Conservation (phyloP, 2,888 invertebrate genomes). For the Erebia palarica region DNA sequence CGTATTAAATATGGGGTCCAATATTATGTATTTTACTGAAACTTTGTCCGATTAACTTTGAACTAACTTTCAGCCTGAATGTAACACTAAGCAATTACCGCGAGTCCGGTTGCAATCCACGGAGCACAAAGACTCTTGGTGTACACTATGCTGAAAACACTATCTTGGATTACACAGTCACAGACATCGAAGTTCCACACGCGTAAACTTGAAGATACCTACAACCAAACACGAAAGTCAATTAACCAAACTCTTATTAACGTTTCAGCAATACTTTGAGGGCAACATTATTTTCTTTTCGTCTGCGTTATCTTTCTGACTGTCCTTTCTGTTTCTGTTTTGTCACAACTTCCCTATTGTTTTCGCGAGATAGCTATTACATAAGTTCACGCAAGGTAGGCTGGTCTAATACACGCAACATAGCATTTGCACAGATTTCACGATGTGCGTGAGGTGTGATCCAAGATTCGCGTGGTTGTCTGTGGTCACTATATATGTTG, state of each 20-base stretch:
- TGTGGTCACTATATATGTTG: slow-evolving; percentile 85
- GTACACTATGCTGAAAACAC: slow-evolving; percentile 62
- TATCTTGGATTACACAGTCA: slow-evolving; percentile 83
- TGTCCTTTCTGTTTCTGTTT: slow-evolving; percentile 76
- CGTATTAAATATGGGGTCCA: background rate
- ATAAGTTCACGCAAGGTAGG: slow-evolving; percentile 63
- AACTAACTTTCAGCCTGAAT: background rate
- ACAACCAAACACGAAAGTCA: slow-evolving; percentile 41
- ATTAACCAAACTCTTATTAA: slow-evolving; percentile 35
- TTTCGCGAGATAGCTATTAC: slow-evolving; percentile 40
- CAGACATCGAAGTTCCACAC: slow-evolving; percentile 65
- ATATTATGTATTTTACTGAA: background rate
- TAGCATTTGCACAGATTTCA: slow-evolving; percentile 58
- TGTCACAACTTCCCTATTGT: slow-evolving; percentile 49
- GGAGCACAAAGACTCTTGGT: slow-evolving; percentile 82
- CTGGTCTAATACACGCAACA: slow-evolving; percentile 79
- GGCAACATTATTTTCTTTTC: slow-evolving; percentile 67
- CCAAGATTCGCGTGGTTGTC: slow-evolving; percentile 81
- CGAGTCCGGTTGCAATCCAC: slow-evolving; percentile 83
- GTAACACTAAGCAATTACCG: slow-evolving; percentile 42
- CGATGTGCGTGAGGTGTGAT: slow-evolving; percentile 80
- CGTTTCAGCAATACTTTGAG: slow-evolving; percentile 41
- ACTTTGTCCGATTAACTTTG: background rate
- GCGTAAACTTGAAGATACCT: slow-evolving; percentile 37
- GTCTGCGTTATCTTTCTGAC: slow-evolving; percentile 68